A percentile compares a stretch with the other conserved stretches of the same genome.
These are phyloP conservation scores for Axinella damicornis DNA, from an alignment of 37 sponge, comb jelly and placozoan genomes.

Conservation along the genomic window DNA sequence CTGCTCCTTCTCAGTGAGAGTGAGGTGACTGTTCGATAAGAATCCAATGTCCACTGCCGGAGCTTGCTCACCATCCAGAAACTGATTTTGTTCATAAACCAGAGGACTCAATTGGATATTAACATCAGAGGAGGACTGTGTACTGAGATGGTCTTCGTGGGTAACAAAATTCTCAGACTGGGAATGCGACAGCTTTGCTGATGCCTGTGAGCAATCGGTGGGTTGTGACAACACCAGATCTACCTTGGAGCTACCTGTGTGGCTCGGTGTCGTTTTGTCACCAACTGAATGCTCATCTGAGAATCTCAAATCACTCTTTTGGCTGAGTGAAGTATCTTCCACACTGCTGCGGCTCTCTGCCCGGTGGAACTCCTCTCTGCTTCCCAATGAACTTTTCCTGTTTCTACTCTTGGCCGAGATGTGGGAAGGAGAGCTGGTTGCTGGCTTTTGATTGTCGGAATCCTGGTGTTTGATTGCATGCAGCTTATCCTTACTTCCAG, in stretches of 20 bases:
- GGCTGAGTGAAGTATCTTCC: constrained; percentile 22
- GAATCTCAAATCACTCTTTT: background rate
- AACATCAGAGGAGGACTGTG: constrained; percentile 42
- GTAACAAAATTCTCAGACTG: constrained; percentile 23
- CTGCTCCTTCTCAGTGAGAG: background rate
- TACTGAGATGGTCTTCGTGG: constrained; percentile 32
- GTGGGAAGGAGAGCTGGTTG: too few relatives aligned
- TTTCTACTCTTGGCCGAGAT: too few relatives aligned
- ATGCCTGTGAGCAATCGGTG: constrained; percentile 18
- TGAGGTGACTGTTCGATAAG: background rate
- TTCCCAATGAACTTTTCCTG: background rate
- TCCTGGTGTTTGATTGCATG: background rate
- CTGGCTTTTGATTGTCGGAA: background rate
- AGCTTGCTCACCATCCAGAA: too few relatives aligned
- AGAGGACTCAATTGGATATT: too few relatives aligned
- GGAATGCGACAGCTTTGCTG: constrained; percentile 25
- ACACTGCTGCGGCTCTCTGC: background rate
- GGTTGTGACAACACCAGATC: background rate
- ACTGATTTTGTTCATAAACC: too few relatives aligned
- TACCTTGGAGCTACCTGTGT: background rate
- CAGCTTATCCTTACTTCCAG: background rate
- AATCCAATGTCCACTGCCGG: background rate
- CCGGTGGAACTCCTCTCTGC: background rate
- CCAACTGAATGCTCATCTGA: too few relatives aligned
- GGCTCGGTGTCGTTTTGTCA: background rate